Percentiles rank a stretch among this genome's conserved stretches.
Conservation (phyloP, 2,113 vertebrate genomes). For the Oryctolagus cuniculus region mOryCun1.1 NC_091450.1:13634501-13635000, state of each 20-base stretch:
- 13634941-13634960: constrained; percentile 57
- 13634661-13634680: constrained; percentile 84
- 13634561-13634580: constrained; percentile 97
- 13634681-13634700: constrained; percentile 80
- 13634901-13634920: constrained; percentile 21
- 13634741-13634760: constrained; percentile 88
- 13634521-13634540: constrained; percentile 99
- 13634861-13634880: constrained; percentile 39
- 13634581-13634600: constrained; percentile 96
- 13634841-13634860: constrained; percentile 57
- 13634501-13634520: constrained; percentile 97
- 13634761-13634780: constrained; percentile 86
- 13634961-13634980: constrained; percentile 55
- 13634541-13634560: constrained; percentile 97
- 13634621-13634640: constrained; percentile 97
- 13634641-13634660: constrained; percentile 96
- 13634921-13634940: constrained; percentile 55
- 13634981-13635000: constrained; percentile 67
- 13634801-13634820: constrained; percentile 87
- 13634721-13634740: constrained; percentile 93
- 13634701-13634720: constrained; percentile 90
- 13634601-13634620: constrained; percentile 99
- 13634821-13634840: constrained; percentile 77
- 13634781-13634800: constrained; percentile 88
- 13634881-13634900: constrained; percentile 40